Conservation (phyloP, 2,888 invertebrate genomes). For the Apodemia duryi region DNA sequence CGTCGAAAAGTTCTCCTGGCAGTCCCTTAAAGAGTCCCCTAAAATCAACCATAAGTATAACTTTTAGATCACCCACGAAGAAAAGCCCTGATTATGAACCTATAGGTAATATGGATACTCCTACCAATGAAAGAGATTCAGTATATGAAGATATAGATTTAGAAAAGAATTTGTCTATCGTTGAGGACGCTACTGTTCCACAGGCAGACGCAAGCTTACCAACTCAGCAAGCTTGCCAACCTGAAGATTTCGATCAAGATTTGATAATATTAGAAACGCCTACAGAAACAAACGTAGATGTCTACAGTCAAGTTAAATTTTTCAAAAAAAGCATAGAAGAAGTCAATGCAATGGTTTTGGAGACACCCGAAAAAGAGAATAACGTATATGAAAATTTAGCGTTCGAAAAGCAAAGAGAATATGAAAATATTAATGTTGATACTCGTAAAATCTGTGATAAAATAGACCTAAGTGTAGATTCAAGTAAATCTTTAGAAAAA, state of each 20-base stretch:
- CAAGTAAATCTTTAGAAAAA: constrained; percentile 42
- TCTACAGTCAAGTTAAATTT: constrained; percentile 88
- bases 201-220: constrained; percentile 77
- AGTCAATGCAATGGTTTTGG: constrained; percentile 80
- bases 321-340: constrained; percentile 84
- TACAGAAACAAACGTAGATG: constrained; percentile 74
- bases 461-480: constrained; percentile 38
- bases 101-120: constrained; percentile 54
- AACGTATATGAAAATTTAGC: constrained; percentile 58
- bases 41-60: constrained; percentile 86
- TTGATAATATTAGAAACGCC: constrained; percentile 78
- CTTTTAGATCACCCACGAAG: constrained; percentile 82
- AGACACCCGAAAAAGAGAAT: constrained; percentile 48
- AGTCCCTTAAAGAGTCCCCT: constrained; percentile 77
- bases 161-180: constrained; percentile 69
- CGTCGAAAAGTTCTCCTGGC: constrained; percentile 64
- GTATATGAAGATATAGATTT: constrained; percentile 80
- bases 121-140: constrained; percentile 70
- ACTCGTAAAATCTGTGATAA: constrained; percentile 58
- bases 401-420: constrained; percentile 50
- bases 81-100: constrained; percentile 69
- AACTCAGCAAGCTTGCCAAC: constrained; percentile 78
- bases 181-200: constrained; percentile 76
- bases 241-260: constrained; percentile 54
- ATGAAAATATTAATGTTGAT: constrained; percentile 61